Percentiles rank a stretch among this genome's conserved stretches.
phyloP scores from a whole-genome alignment of 2,113 vertebrate genomes.

The Rhadina sibilatrix region DNA sequence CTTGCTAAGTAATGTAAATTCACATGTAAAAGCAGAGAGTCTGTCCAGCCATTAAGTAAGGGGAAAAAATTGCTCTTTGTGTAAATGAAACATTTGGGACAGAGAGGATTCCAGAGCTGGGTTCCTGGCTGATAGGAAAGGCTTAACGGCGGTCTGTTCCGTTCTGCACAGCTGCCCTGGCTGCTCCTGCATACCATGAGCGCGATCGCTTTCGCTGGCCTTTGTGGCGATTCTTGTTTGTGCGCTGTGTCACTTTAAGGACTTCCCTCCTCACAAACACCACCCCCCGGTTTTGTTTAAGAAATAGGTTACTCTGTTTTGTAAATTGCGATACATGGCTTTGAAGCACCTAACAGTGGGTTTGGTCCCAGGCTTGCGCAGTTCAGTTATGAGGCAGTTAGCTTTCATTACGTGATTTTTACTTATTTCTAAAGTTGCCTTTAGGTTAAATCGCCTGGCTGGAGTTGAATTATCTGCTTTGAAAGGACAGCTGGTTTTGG shows the following conservation, averaged over 20 bases:
- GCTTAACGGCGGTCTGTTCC: accelerated
- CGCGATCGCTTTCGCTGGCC: neutral
- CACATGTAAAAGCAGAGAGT: neutral
- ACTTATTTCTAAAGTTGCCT: neutral
- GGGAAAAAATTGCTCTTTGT: neutral
- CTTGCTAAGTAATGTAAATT: neutral
- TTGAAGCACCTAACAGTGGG: neutral
- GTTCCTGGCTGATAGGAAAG: neutral
- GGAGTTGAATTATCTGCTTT: neutral
- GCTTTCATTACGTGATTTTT: neutral
- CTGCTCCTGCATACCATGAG: accelerated
- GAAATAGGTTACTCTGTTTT: neutral
- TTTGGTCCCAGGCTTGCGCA: neutral
- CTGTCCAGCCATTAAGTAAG: neutral
- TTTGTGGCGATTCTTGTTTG: neutral
- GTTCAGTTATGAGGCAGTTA: neutral
- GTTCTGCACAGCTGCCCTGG: neutral
- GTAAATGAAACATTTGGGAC: neutral
- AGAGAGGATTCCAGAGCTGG: neutral
- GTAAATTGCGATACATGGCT: neutral
- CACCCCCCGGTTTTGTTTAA: neutral
- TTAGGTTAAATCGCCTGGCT: neutral
- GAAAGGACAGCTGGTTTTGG: neutral
- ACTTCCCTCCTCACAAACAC: neutral
- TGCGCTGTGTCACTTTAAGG: neutral